These are phyloP conservation scores for Phrynocephalus versicolor DNA, from an alignment of 2,113 vertebrate species.

Conservation along the genomic window DNA sequence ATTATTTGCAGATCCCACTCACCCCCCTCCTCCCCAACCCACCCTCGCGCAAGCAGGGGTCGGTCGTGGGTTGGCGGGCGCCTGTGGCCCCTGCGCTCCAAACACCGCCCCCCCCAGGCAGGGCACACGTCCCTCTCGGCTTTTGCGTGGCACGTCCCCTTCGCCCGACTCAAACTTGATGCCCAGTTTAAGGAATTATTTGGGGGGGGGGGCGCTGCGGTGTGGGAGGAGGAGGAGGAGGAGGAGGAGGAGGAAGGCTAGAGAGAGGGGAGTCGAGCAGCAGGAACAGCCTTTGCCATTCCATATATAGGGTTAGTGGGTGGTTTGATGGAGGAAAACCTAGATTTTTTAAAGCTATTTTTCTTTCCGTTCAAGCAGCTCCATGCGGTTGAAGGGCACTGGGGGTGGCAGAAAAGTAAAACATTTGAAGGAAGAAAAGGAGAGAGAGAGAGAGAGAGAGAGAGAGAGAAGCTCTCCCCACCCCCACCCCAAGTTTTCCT, in stretches of 20 bases:
- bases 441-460: not conserved
- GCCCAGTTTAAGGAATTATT: not conserved
- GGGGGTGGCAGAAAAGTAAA: slow-evolving; percentile 59
- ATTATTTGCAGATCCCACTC: too few species aligned
- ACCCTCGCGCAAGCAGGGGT: too few species aligned
- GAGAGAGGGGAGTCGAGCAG: not conserved
- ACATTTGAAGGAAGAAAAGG: not conserved
- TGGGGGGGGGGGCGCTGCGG: not conserved
- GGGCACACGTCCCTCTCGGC: too few species aligned
- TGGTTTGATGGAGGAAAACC: not conserved
- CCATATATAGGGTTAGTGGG: not conserved
- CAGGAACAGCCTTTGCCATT: not conserved
- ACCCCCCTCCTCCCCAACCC: too few species aligned
- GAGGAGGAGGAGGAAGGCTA: too few species aligned
- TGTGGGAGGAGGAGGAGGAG: too few species aligned
- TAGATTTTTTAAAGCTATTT: too few species aligned
- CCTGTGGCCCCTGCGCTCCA: too few species aligned
- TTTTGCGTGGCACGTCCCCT: not conserved
- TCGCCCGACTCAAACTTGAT: not conserved
- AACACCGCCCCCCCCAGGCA: too few species aligned
- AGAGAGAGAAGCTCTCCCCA: too few species aligned
- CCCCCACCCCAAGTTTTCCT: not conserved
- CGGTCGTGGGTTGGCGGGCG: too few species aligned
- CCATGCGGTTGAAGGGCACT: slow-evolving; percentile 60
- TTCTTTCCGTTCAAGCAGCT: slow-evolving; percentile 5